phyloP scores from a whole-genome alignment of 2,113 vertebrate species.

The Girardinichthys multiradiatus region DNA sequence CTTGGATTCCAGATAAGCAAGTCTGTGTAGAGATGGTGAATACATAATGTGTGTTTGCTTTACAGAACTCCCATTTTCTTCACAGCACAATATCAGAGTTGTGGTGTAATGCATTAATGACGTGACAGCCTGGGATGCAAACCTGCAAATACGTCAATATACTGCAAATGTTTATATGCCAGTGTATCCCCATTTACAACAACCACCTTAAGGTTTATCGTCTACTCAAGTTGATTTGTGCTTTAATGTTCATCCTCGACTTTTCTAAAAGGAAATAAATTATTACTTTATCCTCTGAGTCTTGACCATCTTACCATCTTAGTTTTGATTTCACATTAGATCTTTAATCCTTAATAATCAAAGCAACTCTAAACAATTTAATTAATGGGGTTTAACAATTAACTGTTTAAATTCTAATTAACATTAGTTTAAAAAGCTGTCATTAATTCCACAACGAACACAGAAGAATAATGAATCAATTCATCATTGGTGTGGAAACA shows the following conservation, averaged over 20 bases:
- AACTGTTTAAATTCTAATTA: too few species aligned
- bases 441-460: background rate
- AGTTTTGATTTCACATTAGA: too few species aligned
- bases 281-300: too few species aligned
- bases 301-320: too few species aligned
- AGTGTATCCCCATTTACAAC: background rate
- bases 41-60: background rate
- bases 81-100: background rate
- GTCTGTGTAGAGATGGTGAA: background rate
- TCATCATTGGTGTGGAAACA: slow-evolving; percentile 9
- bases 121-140: background rate
- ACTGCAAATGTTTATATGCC: background rate
- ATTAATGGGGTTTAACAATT: too few species aligned
- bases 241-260: background rate
- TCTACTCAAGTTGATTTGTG: background rate
- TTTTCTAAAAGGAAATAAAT: background rate
- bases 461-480: slow-evolving; percentile 11
- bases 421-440: too few species aligned
- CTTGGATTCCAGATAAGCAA: background rate
- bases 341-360: too few species aligned
- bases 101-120: slow-evolving; percentile 6
- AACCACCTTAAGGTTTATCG: background rate
- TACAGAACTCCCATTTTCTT: background rate
- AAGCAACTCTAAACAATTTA: too few species aligned
- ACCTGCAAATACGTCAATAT: background rate